Evolutionary conservation across 30 jellyfish, hydroid and myxozoan species (phyloP).

Genomic region (Sanderia malayensis): DNA sequence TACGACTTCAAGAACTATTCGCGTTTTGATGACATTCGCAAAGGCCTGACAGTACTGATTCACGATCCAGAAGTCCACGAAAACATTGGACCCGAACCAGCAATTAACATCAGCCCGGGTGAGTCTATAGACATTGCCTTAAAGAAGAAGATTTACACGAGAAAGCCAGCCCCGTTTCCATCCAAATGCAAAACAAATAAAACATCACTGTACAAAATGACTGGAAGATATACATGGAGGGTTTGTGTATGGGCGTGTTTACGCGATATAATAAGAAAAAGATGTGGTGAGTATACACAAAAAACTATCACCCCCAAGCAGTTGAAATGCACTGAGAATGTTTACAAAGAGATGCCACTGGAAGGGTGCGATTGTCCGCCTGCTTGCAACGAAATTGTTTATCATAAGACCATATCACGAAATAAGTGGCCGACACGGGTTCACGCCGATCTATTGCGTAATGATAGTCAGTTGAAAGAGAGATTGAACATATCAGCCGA

Average conservation of each 20-base stretch:
- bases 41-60: neutral
- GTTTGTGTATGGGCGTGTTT: slow-evolving; percentile 31
- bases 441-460: slow-evolving; percentile 3
- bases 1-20: too few relatives aligned
- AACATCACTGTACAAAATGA: slow-evolving; percentile 27
- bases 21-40: too few relatives aligned
- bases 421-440: slow-evolving; percentile 33
- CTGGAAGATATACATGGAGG: slow-evolving; percentile 22
- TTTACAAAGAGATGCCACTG: slow-evolving; percentile 4
- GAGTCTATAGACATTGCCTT: slow-evolving; percentile 14
- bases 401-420: slow-evolving; percentile 2
- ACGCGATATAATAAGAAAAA: neutral
- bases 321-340: neutral
- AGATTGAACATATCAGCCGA: neutral
- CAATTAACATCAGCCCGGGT: slow-evolving; percentile 34
- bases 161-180: slow-evolving; percentile 42
- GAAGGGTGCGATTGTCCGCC: slow-evolving; percentile 33
- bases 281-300: slow-evolving; percentile 3
- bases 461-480: slow-evolving; percentile 2
- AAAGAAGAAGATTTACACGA: neutral
- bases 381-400: slow-evolving; percentile 37
- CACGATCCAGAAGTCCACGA: slow-evolving; percentile 38
- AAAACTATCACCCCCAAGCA: slow-evolving; percentile 3
- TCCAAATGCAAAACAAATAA: slow-evolving; percentile 38
- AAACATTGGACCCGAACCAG: slow-evolving; percentile 1